Conservation (phyloP, 1,140 invertebrate species). For the Rhyzopertha dominica region DNA sequence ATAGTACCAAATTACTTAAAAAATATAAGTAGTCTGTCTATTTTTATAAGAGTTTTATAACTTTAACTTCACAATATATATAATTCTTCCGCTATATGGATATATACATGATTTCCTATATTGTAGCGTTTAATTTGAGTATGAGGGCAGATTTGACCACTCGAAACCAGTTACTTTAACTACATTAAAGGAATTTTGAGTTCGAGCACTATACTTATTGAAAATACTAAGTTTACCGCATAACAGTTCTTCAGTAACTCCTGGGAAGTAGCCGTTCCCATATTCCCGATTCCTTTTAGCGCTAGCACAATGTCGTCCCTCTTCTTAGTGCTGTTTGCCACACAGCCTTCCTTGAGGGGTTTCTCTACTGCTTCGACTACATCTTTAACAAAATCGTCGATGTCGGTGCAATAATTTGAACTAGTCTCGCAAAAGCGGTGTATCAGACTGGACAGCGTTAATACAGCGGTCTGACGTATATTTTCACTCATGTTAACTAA, state of each 20-base stretch:
- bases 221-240: too few relatives aligned
- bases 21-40: too few relatives aligned
- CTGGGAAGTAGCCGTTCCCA: constrained; percentile 50
- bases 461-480: constrained; percentile 27
- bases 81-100: too few relatives aligned
- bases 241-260: constrained; percentile 47
- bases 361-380: constrained; percentile 15
- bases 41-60: too few relatives aligned
- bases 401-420: constrained; percentile 8
- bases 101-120: too few relatives aligned
- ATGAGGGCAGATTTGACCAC: too few relatives aligned
- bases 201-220: too few relatives aligned
- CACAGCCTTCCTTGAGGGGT: constrained; percentile 12
- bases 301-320: constrained; percentile 51
- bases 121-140: too few relatives aligned
- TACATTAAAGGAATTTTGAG: too few relatives aligned
- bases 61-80: too few relatives aligned
- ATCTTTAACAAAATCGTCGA: constrained; percentile 7
- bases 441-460: constrained; percentile 13
- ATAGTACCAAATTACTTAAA: too few relatives aligned
- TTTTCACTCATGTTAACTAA: not conserved
- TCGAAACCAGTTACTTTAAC: too few relatives aligned
- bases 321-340: constrained; percentile 5
- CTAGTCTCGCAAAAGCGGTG: constrained; percentile 15
- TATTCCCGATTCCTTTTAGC: constrained; percentile 65